A percentile compares a stretch with the other conserved stretches of the same genome.
phyloP scores from a whole-genome alignment of 2,113 vertebrate genomes.

The Macaca nemestrina region DNA sequence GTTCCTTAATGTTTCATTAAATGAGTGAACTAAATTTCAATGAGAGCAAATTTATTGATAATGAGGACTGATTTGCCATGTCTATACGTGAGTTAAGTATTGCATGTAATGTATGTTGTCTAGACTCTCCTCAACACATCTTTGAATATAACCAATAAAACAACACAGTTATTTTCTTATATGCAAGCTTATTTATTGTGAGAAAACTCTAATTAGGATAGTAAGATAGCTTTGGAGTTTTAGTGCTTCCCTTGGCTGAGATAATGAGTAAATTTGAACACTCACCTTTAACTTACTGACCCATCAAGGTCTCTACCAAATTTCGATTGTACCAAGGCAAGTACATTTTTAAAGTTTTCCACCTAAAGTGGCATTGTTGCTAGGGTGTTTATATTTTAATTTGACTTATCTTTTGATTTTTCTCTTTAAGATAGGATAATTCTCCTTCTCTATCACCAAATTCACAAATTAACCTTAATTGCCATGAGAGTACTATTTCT shows the following conservation, averaged over 20 bases:
- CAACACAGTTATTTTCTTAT: not conserved
- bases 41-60: accelerated
- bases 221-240: not conserved
- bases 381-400: not conserved
- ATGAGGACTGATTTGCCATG: not conserved
- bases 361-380: not conserved
- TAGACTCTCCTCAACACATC: not conserved
- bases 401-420: not conserved
- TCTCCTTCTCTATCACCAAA: not conserved
- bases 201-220: not conserved
- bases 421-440: not conserved
- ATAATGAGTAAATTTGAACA: not conserved
- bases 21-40: not conserved
- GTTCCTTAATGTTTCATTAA: not conserved
- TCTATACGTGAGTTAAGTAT: accelerated
- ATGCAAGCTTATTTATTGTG: not conserved
- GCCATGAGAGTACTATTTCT: not conserved
- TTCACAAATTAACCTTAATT: not conserved
- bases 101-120: too few relatives aligned
- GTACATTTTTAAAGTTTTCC: not conserved
- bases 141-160: not conserved
- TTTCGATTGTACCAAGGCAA: not conserved
- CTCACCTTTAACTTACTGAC: not conserved
- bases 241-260: not conserved
- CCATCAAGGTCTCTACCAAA: not conserved